phyloP scores from a whole-genome alignment of 2,888 invertebrate species.

The Dynastes maya region DNA sequence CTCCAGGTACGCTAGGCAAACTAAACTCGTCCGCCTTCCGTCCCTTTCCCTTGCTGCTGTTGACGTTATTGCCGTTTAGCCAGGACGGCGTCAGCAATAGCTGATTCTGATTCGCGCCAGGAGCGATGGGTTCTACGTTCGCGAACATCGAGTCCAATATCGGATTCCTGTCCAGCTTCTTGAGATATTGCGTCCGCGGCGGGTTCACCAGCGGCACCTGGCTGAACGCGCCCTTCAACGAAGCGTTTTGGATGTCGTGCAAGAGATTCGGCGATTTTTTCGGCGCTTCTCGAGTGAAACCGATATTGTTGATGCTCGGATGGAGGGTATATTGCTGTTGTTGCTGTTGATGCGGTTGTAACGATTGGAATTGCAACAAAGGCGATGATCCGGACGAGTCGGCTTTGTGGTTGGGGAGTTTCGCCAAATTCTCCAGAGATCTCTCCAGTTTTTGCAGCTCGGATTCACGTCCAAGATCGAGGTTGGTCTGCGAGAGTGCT shows the following conservation, averaged over 20 bases:
- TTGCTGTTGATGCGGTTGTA: constrained; percentile 60
- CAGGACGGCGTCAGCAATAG: constrained; percentile 56
- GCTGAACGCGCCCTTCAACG: constrained; percentile 58
- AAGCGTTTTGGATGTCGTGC: constrained; percentile 60
- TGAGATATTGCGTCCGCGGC: constrained; percentile 62
- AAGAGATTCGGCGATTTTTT: constrained; percentile 64
- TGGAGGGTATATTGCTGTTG: constrained; percentile 60
- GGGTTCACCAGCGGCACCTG: constrained; percentile 63
- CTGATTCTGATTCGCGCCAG: constrained; percentile 54
- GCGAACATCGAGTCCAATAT: constrained; percentile 56
- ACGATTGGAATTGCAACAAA: constrained; percentile 62
- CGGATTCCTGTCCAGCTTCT: constrained; percentile 63
- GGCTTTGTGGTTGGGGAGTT: constrained; percentile 55
- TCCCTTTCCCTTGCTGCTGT: constrained; percentile 58
- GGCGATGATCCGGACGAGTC: constrained; percentile 54
- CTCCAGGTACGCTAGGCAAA: constrained; percentile 77
- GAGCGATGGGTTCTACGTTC: constrained; percentile 60
- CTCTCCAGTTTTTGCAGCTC: constrained; percentile 65
- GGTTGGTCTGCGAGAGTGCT: constrained; percentile 57
- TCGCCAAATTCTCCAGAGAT: constrained; percentile 62
- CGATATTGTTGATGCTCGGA: constrained; percentile 68
- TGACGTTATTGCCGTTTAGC: constrained; percentile 55
- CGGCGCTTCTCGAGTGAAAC: constrained; percentile 62
- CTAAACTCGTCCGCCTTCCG: constrained; percentile 72
- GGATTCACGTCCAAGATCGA: constrained; percentile 41